A percentile compares a stretch with the other conserved stretches of the same genome.
Evolutionary conservation across 2,888 invertebrate genomes (phyloP).

Genomic region (Ernsta delagoae): DNA sequence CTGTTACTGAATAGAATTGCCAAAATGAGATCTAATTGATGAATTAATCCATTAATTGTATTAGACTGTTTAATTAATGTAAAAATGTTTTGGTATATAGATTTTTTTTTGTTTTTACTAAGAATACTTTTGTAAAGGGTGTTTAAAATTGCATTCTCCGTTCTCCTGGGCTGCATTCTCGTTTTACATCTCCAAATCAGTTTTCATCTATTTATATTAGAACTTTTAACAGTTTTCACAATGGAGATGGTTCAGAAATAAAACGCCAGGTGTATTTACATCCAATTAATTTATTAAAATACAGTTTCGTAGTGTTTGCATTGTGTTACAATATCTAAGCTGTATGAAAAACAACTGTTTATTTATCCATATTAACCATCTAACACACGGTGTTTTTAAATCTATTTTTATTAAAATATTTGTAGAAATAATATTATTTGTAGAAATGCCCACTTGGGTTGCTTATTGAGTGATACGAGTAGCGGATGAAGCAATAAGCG

Average conservation of each 20-base stretch:
- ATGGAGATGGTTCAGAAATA: not conserved
- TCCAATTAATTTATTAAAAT: conserved; percentile 64
- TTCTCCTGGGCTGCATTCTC: too few species aligned
- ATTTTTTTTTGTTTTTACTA: too few species aligned
- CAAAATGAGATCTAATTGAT: too few species aligned
- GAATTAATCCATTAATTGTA: too few species aligned
- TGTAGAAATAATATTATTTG: not conserved
- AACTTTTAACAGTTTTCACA: too few species aligned
- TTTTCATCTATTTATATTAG: too few species aligned
- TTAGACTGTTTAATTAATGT: too few species aligned
- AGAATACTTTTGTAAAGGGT: too few species aligned
- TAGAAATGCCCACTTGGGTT: conserved; percentile 27
- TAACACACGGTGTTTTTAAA: conserved; percentile 27
- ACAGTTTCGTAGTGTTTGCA: conserved; percentile 47
- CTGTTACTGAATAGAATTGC: too few species aligned
- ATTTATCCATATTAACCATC: not conserved
- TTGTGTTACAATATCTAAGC: conserved; percentile 32
- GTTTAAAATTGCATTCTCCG: too few species aligned
- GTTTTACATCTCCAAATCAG: too few species aligned
- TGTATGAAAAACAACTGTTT: conserved; percentile 36
- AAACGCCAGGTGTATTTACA: conserved; percentile 47
- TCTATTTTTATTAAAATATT: conserved; percentile 10
- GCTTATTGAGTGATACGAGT: conserved; percentile 1
- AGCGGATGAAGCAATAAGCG: conserved; percentile 10
- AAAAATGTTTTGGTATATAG: too few species aligned